Conservation (phyloP, 1,140 invertebrate genomes). For the Stegodyphus mimosarum region DNA sequence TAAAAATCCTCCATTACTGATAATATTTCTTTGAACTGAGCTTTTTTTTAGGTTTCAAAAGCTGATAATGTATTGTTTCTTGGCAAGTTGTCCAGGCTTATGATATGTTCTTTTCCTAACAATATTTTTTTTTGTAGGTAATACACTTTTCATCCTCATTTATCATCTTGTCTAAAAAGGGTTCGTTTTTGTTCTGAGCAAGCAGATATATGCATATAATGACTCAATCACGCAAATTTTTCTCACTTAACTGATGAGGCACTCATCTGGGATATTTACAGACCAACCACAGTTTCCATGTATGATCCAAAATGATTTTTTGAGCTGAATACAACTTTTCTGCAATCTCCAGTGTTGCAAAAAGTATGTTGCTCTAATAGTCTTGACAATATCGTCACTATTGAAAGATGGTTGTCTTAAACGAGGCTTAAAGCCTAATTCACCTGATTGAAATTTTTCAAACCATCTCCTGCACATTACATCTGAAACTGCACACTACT, state of each 20-base stretch:
- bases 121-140: slow-evolving; percentile 25
- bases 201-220: slow-evolving; percentile 18
- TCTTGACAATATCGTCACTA: not conserved
- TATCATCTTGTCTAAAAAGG: slow-evolving; percentile 62
- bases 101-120: slow-evolving; percentile 55
- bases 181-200: slow-evolving; percentile 42
- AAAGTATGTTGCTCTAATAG: not conserved
- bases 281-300: not conserved
- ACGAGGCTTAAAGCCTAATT: too few species aligned
- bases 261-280: slow-evolving; percentile 11
- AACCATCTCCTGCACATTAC: too few species aligned
- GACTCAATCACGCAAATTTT: not conserved
- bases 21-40: slow-evolving; percentile 3
- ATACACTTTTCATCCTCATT: slow-evolving; percentile 65
- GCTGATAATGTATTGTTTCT: slow-evolving; percentile 6
- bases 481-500: too few species aligned
- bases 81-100: not conserved
- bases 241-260: slow-evolving; percentile 20
- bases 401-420: too few species aligned
- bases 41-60: not conserved
- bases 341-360: slow-evolving; percentile 8
- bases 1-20: not conserved
- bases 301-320: slow-evolving; percentile 5
- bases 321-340: slow-evolving; percentile 18
- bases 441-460: too few species aligned